Evolutionary conservation across 2,113 vertebrate genomes (phyloP), one percentile per base, ranked within the genome.

Genomic region (Brachyistius frenatus): DNA sequence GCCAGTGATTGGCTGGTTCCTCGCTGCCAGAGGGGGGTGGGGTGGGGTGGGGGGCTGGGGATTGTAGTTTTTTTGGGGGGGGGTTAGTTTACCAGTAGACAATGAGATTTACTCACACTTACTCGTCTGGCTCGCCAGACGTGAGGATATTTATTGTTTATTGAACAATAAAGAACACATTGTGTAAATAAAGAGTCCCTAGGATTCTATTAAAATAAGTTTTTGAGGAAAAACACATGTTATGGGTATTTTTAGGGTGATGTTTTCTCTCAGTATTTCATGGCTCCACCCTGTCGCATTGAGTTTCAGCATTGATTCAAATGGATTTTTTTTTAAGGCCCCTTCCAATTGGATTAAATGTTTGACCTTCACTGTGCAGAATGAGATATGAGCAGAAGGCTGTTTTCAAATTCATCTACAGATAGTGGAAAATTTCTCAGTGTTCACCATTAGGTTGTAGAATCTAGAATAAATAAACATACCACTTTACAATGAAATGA

Each of bases 61-160:
- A 46, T 54, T 92, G 93, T 88, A 91, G 87, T 92, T 93, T 80
- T 37, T 5, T 46, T 23, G 23, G 23, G 23, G 23, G 23, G 23
- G 23, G 23, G 1, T 7, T 33, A 10, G 1, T 66, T 47, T 1
- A 2, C 2, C 1, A 16, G 4, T 1, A 46, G 15, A 73, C 54
- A 75, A 82, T 64, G 15, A 15, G 9, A 3, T 65, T 6, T 5
- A 65, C 10, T 44, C 13, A 44, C 13, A 23, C 33, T 5, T 0
- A 35, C 4, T 4, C 1, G 11, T 44, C n/a, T 32, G 50, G 11
- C n/a, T 57, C 0, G 10, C 2, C 7, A 0, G 0, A 13, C 23
- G 53, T 16, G 5, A n/a, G 3, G 49, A 14, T 66, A 33, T 1
- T 54, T 58, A 5, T 31, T 49, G n/a, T 23, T 23, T 23, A 23